These are phyloP conservation scores for Dilophus febrilis DNA, from an alignment of 2,888 invertebrate species.

Conservation along the genomic window DNA sequence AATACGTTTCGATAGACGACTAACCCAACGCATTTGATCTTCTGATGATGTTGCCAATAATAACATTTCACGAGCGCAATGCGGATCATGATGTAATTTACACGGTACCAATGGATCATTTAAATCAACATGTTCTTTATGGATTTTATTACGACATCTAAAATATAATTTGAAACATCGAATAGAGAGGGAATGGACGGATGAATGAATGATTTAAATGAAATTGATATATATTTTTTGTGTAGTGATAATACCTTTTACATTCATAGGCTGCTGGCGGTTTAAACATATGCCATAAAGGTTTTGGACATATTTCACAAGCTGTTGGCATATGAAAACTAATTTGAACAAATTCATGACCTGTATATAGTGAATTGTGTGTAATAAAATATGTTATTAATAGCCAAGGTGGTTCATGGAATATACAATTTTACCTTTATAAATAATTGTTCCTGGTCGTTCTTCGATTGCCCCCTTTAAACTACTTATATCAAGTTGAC, in stretches of 20 bases:
- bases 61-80: constrained; percentile 82
- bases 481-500: constrained; percentile 38
- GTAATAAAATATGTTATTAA: neutral
- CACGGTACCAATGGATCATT: constrained; percentile 79
- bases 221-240: neutral
- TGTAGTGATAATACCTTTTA: constrained; percentile 39
- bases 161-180: constrained; percentile 15
- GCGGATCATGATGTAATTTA: constrained; percentile 90
- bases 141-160: constrained; percentile 95
- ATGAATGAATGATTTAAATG: too few species aligned
- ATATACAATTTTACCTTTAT: constrained; percentile 21
- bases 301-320: constrained; percentile 94
- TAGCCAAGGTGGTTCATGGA: too few species aligned
- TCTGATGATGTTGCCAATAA: constrained; percentile 70
- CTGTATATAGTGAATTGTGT: constrained; percentile 11
- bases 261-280: constrained; percentile 97
- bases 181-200: too few species aligned
- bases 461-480: constrained; percentile 31
- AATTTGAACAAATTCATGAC: constrained; percentile 92
- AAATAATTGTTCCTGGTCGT: constrained; percentile 27
- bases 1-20: constrained; percentile 76
- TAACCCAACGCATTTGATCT: constrained; percentile 88
- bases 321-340: constrained; percentile 96
- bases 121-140: constrained; percentile 85
- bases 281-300: constrained; percentile 94